Evolutionary conservation across 2,797 vertebrate genomes (phyloP).

Genomic region (Synaphobranchus kaupii): DNA sequence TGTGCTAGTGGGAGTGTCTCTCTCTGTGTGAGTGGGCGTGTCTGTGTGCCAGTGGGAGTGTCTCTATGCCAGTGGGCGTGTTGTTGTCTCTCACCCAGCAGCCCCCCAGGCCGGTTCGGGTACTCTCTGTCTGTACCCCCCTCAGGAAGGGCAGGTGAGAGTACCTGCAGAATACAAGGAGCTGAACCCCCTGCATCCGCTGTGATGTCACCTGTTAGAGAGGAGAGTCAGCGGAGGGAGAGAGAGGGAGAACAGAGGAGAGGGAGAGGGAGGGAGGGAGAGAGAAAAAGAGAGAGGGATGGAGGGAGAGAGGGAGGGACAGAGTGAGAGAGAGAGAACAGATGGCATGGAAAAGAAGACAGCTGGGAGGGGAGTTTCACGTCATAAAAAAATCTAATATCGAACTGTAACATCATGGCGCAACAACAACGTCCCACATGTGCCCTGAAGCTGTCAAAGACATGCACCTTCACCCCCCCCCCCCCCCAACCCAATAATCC

Average conservation of each 20-base stretch:
- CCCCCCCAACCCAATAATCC: not conserved
- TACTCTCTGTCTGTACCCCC: constrained; percentile 91
- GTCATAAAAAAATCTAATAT: not conserved
- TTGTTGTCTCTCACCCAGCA: constrained; percentile 85
- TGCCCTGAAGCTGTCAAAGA: not conserved
- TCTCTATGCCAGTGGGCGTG: not conserved
- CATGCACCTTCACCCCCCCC: not conserved
- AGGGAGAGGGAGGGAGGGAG: not conserved
- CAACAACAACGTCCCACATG: not conserved
- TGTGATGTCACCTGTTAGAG: constrained; percentile 86
- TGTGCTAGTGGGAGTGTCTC: too few species aligned
- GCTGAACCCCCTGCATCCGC: constrained; percentile 93
- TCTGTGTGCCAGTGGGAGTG: not conserved
- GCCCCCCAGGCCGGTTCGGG: constrained; percentile 92
- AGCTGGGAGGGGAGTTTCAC: not conserved
- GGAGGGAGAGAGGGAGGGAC: not conserved
- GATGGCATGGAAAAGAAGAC: not conserved
- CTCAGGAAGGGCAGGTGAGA: constrained; percentile 91
- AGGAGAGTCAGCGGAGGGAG: constrained; percentile 14
- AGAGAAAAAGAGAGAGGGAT: not conserved
- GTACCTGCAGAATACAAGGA: constrained; percentile 92
- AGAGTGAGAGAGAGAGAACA: not conserved
- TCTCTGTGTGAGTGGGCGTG: too few species aligned
- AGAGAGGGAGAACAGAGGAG: not conserved
- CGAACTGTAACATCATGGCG: not conserved